phyloP scores from a whole-genome alignment of 2,888 invertebrate species.

The Arctia plantaginis region DNA sequence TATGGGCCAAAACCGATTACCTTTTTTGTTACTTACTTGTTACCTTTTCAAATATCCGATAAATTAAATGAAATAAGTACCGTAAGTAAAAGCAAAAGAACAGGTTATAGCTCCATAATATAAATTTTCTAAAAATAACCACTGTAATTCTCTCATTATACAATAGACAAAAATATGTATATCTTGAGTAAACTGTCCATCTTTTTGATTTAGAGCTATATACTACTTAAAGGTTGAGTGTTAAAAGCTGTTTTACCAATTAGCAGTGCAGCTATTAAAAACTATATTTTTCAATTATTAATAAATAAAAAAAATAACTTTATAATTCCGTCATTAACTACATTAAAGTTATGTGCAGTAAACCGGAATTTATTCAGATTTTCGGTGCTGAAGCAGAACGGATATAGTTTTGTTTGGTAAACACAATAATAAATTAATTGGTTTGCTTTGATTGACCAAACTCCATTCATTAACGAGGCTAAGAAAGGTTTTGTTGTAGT shows the following conservation, averaged over 20 bases:
- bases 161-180: too few species aligned
- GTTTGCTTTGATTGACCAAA: conserved; percentile 10
- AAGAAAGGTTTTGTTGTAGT: conserved; percentile 5
- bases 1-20: not conserved
- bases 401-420: not conserved
- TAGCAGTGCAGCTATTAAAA: not conserved
- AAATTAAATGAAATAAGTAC: not conserved
- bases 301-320: not conserved
- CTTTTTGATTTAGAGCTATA: too few species aligned
- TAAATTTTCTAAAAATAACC: not conserved
- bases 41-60: not conserved
- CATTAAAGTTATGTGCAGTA: not conserved
- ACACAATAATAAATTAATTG: conserved; percentile 6
- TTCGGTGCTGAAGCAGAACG: not conserved
- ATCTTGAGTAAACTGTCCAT: too few species aligned
- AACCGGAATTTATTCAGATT: not conserved
- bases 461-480: conserved; percentile 1
- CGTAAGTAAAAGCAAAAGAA: too few species aligned
- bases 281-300: not conserved
- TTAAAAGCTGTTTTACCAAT: too few species aligned
- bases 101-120: not conserved
- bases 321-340: not conserved
- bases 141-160: too few species aligned
- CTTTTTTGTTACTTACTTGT: too few species aligned
- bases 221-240: too few species aligned